Evolutionary conservation across 2,888 invertebrate species (phyloP), one percentile per base, ranked within the genome.

Genomic region (Smittia aterrima): DNA sequence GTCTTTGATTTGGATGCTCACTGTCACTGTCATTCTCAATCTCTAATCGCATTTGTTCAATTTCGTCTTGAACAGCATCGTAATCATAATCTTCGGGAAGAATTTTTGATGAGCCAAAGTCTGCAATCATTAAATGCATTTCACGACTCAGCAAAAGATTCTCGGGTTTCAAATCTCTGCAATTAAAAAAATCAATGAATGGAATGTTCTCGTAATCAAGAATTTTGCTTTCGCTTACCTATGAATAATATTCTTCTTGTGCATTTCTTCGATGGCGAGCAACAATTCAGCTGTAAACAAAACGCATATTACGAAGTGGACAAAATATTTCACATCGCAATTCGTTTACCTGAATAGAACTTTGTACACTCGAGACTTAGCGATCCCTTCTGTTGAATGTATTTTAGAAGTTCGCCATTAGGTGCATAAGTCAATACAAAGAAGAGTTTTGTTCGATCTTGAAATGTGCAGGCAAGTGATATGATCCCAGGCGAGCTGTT

Each of bases 21-120:
- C 81, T 82, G 77, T 84, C 82, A 25, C 78, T 79, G 75, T 76
- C 78, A 73, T 77, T 79, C 40, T 82, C 82, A 64, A 83, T 82
- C 75, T 27, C 54, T 11, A 1, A 1, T 13, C 66, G 64, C 16
- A 22, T 41, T 24, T 54, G 2, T 20, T 54, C 41, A 20, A 66
- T 72, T 25, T 66, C 66, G 6, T 32, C n/a, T 53, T 62, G 66
- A 18, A 16, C 20, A n/a, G 1, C n/a, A 32, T 62, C 64, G 47
- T 75, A 41, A 38, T 75, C 58, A 75, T 67, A 66, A 70, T 58
- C 62, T 1, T 53, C 73, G 4, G 75, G 32, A 22, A 95, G 83
- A 77, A 96, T 91, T 84, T 95, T 96, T 1, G 96, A 93, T 72
- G 96, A 96, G 66, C 99, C 99, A 83, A 99, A 99, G 84, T 99